Conservation (phyloP, 2,113 vertebrate genomes). For the Actenoides hombroni region DNA sequence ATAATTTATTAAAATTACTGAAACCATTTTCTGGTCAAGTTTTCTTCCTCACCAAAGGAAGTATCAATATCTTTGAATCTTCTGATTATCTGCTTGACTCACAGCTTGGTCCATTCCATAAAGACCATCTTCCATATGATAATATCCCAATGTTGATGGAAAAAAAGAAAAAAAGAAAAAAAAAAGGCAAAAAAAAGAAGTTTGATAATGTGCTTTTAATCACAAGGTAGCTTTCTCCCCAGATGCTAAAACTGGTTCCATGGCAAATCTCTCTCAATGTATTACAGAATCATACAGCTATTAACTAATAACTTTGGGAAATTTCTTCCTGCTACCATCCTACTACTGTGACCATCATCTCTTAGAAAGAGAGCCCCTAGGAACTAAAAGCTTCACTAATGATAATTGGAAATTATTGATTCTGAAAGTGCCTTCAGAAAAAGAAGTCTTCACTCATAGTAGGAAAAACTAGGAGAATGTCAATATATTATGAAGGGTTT, state of each 20-base stretch:
- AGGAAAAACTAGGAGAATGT: not conserved
- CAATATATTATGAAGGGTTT: not conserved
- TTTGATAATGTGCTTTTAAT: not conserved
- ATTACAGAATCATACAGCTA: not conserved
- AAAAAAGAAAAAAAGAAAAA: not conserved
- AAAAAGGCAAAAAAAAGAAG: no score
- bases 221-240: not conserved
- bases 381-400: not conserved
- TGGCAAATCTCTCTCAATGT: not conserved
- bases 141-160: rapidly evolving
- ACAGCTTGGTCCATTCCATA: not conserved
- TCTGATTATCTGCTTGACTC: not conserved
- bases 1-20: not conserved
- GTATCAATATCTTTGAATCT: not conserved
- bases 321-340: not conserved
- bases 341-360: not conserved
- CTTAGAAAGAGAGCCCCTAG: not conserved
- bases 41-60: not conserved
- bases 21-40: not conserved
- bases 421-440: not conserved
- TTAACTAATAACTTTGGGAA: not conserved
- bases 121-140: not conserved
- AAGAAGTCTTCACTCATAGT: not conserved
- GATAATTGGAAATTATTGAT: not conserved
- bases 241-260: not conserved